Evolutionary conservation across 2,888 invertebrate genomes (phyloP), one percentile per base, ranked within the genome.

Genomic region (Lysandra bellargus): DNA sequence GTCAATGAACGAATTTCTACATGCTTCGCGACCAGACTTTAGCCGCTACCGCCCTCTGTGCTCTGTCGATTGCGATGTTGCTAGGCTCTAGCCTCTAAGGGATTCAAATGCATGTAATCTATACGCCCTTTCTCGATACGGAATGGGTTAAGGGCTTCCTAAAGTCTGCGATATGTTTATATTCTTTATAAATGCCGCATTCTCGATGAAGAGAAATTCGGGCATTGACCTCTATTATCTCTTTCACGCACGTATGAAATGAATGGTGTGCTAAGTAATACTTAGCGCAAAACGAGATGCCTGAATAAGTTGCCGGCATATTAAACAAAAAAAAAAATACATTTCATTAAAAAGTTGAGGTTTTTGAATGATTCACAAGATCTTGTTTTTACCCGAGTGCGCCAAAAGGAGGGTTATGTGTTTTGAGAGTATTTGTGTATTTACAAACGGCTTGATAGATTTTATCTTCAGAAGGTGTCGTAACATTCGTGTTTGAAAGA

Each of bases 31-130:
- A 57, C 57, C 57, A 57, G 57, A 57, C 57, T 57, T 14, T 57
- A 57, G 17, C 80, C 69, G 69, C 69, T 37, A 37, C 33, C 69
- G 69, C 69, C 69, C 33, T 37, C 33, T 37, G 69, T 69, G 33
- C 33, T 69, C 30, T 17, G 37, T 69, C 69, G 33, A 69, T 69
- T 33, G 69, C 14, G 33, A 17, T 69, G 64, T 69, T 17, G 64
- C n/a, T 77, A 69, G 23, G 17, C 37, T 37, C 14, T 23, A 23
- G 23, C 23, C n/a, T 14, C 60, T 61, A 14, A 57, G 57, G 17
- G 14, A 57, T 57, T 57, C 2, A 17, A 57, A 57, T 57, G 57
- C 57, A 57, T 57, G 57, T 57, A 17, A 57, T 17, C 14, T 57
- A 17, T 57, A 57, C 4, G 4, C 57, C 57, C 57, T 57, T 4